Conservation (phyloP, 2,113 vertebrate genomes). For the Hyperoodon ampullatus region DNA sequence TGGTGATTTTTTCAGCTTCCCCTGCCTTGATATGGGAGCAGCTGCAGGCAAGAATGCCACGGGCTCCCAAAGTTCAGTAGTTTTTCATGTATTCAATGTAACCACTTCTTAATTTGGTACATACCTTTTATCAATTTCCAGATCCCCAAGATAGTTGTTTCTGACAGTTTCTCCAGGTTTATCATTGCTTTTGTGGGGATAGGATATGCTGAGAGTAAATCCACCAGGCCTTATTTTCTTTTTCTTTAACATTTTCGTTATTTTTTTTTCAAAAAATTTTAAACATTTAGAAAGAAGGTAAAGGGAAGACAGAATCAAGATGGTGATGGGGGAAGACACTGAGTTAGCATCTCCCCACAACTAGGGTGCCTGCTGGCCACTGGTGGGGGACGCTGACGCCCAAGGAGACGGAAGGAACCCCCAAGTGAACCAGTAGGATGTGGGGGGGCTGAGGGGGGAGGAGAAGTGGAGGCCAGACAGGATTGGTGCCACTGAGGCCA, state of each 20-base stretch:
- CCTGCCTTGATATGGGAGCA: neutral
- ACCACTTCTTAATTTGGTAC: constrained; percentile 3
- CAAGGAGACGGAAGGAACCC: too few relatives aligned
- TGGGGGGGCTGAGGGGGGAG: too few relatives aligned
- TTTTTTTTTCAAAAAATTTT: neutral
- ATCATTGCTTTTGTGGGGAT: neutral
- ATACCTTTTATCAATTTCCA: neutral
- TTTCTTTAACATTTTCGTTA: neutral
- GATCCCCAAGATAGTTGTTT: neutral
- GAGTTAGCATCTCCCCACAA: too few relatives aligned
- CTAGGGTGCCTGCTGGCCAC: too few relatives aligned
- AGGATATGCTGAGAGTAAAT: neutral
- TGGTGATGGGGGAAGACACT: too few relatives aligned
- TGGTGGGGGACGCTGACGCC: too few relatives aligned
- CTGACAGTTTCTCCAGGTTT: neutral
- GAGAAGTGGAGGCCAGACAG: too few relatives aligned
- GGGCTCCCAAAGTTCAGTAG: neutral
- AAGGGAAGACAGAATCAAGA: neutral
- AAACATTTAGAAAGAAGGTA: neutral
- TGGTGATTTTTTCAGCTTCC: neutral
- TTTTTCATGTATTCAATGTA: neutral
- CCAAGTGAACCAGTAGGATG: too few relatives aligned
- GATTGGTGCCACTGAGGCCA: too few relatives aligned
- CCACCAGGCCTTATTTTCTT: neutral
- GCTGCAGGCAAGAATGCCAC: neutral